Evolutionary conservation across 2,797 vertebrate species (phyloP).

Genomic region (Sebastolobus altivelis): DNA sequence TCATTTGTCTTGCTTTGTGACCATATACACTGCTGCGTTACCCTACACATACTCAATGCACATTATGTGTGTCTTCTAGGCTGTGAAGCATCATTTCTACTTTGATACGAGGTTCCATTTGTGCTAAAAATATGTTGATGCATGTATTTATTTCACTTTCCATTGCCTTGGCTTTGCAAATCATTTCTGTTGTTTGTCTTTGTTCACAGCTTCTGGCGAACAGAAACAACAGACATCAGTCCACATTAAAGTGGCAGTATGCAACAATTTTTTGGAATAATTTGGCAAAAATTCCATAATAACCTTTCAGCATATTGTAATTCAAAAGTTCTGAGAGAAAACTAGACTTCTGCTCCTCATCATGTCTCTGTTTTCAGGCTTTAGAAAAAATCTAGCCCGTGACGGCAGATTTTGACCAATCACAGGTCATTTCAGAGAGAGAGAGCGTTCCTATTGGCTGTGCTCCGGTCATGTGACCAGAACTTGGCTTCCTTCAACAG

Average conservation of each 20-base stretch:
- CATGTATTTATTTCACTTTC: neutral
- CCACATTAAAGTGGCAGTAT: neutral
- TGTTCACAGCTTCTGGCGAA: neutral
- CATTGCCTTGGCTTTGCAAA: slow-evolving; percentile 6
- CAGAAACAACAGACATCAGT: neutral
- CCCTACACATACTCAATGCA: neutral
- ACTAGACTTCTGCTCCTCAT: too few relatives aligned
- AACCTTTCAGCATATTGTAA: too few relatives aligned
- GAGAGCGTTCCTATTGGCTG: too few relatives aligned
- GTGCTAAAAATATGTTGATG: slow-evolving; percentile 1
- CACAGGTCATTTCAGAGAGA: too few relatives aligned
- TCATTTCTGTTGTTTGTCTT: neutral
- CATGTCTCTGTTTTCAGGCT: too few relatives aligned
- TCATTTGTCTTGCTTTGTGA: slow-evolving; percentile 41
- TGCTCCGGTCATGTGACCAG: too few relatives aligned
- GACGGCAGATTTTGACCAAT: too few relatives aligned
- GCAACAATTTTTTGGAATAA: too few relatives aligned
- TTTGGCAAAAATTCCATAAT: too few relatives aligned
- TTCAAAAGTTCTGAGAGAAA: too few relatives aligned
- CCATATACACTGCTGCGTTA: neutral
- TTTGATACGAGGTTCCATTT: neutral
- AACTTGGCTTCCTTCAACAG: too few relatives aligned
- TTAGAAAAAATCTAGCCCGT: too few relatives aligned
- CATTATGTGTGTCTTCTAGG: slow-evolving; percentile 6
- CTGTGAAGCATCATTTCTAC: neutral